These are phyloP conservation scores for Capra hircus DNA, from an alignment of 2,113 vertebrate species.

Conservation along the genomic window DNA sequence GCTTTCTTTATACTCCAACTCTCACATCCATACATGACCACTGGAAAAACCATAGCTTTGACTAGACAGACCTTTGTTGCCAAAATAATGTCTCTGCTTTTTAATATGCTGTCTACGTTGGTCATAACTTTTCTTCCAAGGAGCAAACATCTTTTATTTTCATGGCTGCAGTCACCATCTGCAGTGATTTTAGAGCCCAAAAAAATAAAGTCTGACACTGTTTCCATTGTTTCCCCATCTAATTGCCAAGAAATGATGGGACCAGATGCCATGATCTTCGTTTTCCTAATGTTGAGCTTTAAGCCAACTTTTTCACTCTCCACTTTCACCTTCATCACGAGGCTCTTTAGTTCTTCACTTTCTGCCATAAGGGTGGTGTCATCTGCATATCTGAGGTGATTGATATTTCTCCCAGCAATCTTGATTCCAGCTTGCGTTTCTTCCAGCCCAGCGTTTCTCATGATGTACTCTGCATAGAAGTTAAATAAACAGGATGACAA, in stretches of 20 bases:
- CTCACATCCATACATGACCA: not conserved
- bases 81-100: not conserved
- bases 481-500: not conserved
- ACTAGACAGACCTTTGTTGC: not conserved
- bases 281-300: not conserved
- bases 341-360: not conserved
- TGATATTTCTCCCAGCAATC: not conserved
- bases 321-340: not conserved
- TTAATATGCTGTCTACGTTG: not conserved
- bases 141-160: not conserved
- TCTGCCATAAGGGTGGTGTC: not conserved
- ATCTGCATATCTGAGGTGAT: not conserved
- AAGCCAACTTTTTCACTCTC: not conserved
- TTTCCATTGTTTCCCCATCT: not conserved
- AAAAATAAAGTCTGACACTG: not conserved
- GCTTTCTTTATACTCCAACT: not conserved
- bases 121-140: not conserved
- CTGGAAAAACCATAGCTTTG: not conserved
- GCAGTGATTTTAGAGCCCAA: accelerated
- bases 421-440: not conserved
- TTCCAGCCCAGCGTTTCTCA: not conserved
- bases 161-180: not conserved
- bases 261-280: not conserved
- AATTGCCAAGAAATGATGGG: not conserved
- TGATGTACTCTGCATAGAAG: not conserved